Percentiles rank a stretch among this genome's conserved stretches.
Evolutionary conservation across 1,140 invertebrate genomes (phyloP).

Genomic region (Asbolus verrucosus): DNA sequence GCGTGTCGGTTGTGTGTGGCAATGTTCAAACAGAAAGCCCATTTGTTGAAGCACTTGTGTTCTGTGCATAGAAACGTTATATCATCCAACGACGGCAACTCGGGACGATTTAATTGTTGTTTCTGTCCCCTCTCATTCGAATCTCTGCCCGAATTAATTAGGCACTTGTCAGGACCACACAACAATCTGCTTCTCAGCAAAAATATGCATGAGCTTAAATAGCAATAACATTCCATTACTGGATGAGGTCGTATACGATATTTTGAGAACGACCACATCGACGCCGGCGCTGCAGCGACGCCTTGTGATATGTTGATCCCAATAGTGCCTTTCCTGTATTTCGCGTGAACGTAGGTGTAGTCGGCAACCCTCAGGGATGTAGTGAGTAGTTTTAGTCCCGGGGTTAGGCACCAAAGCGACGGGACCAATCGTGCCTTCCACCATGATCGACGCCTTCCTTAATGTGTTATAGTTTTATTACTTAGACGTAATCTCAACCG

Average conservation of each 20-base stretch:
- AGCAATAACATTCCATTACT: constrained; percentile 62
- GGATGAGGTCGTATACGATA: constrained; percentile 53
- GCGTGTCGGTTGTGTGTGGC: constrained; percentile 87
- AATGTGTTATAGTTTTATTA: constrained; percentile 52
- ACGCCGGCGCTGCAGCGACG: neutral
- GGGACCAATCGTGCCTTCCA: constrained; percentile 49
- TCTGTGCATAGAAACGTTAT: constrained; percentile 88
- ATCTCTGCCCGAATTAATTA: constrained; percentile 83
- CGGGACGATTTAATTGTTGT: constrained; percentile 82
- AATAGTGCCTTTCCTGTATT: constrained; percentile 49
- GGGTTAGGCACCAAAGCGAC: constrained; percentile 33
- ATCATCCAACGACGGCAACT: constrained; percentile 77
- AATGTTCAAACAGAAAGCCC: constrained; percentile 91
- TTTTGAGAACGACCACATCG: constrained; percentile 55
- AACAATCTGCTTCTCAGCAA: constrained; percentile 87
- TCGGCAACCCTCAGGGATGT: constrained; percentile 55
- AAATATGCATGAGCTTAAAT: constrained; percentile 81
- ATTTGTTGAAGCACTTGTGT: constrained; percentile 85
- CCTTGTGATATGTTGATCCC: constrained; percentile 46
- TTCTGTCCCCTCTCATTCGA: constrained; percentile 87
- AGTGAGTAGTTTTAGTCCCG: constrained; percentile 46
- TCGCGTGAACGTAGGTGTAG: constrained; percentile 50
- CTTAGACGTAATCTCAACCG: constrained; percentile 61
- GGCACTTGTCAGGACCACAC: constrained; percentile 86
- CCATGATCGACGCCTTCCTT: constrained; percentile 44